Base-by-base conservation (phyloP, 2,113 vertebrate species). In the Recurvirostra avosetta region DNA sequence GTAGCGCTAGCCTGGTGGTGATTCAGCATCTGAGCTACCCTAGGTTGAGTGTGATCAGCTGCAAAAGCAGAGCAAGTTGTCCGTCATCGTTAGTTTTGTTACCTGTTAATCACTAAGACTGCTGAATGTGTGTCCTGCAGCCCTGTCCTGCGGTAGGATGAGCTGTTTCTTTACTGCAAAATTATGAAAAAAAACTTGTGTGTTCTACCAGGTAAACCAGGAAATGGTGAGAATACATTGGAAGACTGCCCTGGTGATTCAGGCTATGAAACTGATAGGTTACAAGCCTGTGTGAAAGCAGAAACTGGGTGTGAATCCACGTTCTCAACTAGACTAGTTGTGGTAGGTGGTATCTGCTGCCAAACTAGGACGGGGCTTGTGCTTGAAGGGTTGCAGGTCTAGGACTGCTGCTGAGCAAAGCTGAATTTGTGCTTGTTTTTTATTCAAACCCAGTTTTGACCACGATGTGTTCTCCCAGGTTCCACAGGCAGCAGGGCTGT, bases 351-450 rank as follows among this genome's bases (percentile, higher is more conserved):
- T 38, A 29, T 63, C n/a, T 61, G 36, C 81, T 32, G 53, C 19
- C 52, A 23, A 52, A 56, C 53, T 56, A n/a, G 29, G 32, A 8
- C 0, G 0, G 2, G n/a, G 59, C 55, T 77, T 47, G 25, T 80
- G 29, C 41, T 32, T 61, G 63, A 70, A n/a, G 41, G 63, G 34
- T 34, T 17, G 8, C 32, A 47, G 55, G 47, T 16, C 34, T 22
- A 13, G 58, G 7, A 22, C 23, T 11, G 25, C 53, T 29, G n/a
- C 77, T 61, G 49, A 66, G 30, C 20, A 52, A 68, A 77, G 75
- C 52, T 23, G 2, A 32, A 32, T 27, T n/a, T 53, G 3, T 78
- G 30, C 11, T 70, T 3, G 3, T 49, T 67, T 89, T 89, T 73
- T 38, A 68, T 91, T 80, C 68, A 58, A 13, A 58, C 11, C 10